Conservation (phyloP, 2,797 vertebrate species). For the Bothrops alternatus region DNA sequence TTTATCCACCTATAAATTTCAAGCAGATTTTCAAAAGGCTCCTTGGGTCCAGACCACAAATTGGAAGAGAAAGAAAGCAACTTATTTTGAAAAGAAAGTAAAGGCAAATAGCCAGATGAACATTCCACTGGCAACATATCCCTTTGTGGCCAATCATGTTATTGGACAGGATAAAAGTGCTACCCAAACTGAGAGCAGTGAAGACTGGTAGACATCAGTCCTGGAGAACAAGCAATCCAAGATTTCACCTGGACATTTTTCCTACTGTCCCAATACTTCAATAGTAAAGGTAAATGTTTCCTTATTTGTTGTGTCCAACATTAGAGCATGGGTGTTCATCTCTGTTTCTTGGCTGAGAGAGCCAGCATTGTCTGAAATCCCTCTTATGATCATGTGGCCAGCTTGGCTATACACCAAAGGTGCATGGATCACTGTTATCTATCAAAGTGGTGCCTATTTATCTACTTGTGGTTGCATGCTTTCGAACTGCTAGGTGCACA, state of each 20-base stretch:
- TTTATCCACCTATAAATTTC: no score
- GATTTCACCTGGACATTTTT: neutral
- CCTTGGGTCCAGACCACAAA: no score
- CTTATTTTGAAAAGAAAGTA: no score
- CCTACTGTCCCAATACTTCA: neutral
- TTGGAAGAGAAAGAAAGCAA: no score
- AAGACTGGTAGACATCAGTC: neutral
- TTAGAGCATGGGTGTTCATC: no score
- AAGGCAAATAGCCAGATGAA: neutral
- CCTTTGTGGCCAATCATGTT: constrained; percentile 1
- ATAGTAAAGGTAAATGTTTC: no score
- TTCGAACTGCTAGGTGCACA: neutral
- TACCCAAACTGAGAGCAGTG: neutral
- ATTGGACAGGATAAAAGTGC: neutral
- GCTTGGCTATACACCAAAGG: neutral
- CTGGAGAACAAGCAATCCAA: neutral
- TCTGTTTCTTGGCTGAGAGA: no score
- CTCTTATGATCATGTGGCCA: neutral
- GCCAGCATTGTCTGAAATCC: no score
- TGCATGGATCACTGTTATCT: neutral
- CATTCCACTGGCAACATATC: accelerated
- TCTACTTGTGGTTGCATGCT: neutral
- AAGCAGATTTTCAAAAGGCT: no score
- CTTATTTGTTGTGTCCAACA: no score
- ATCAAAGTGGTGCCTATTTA: neutral